A percentile compares a stretch with the other conserved stretches of the same genome.
phyloP scores from a whole-genome alignment of 2,888 invertebrate genomes.

The Phyllotreta striolata region DNA sequence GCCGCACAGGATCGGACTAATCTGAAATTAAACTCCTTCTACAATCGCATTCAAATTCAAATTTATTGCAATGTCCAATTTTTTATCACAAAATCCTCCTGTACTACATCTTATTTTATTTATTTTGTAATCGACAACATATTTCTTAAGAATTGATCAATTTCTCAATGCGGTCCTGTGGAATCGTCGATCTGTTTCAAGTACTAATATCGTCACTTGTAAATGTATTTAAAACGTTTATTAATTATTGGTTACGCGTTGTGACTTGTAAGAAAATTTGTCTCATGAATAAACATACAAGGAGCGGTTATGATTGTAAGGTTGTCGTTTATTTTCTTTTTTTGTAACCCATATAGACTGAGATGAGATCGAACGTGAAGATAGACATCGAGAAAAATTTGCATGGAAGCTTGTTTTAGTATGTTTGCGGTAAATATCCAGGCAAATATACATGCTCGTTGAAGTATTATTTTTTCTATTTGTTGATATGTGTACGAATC shows the following conservation, averaged over 20 bases:
- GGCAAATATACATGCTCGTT: no score
- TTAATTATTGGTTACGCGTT: conserved; percentile 13
- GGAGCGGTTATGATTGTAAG: conserved; percentile 12
- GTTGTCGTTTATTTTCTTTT: conserved; percentile 4
- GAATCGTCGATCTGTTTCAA: conserved; percentile 11
- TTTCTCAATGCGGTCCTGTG: neutral
- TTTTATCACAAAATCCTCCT: no score
- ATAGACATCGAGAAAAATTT: conserved; percentile 4
- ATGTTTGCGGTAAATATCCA: conserved; percentile 1
- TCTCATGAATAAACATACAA: conserved; percentile 9
- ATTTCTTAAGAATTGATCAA: neutral
- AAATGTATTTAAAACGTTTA: conserved; percentile 13
- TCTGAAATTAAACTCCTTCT: neutral
- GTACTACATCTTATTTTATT: no score
- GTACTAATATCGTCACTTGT: conserved; percentile 16
- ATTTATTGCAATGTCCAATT: no score
- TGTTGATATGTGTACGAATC: no score
- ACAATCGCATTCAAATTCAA: no score
- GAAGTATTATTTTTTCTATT: no score
- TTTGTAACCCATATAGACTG: conserved; percentile 1
- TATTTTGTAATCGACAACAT: no score
- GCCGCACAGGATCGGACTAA: conserved; percentile 2
- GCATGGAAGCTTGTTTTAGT: conserved; percentile 4
- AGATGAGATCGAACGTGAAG: conserved; percentile 10
- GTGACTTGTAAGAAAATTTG: conserved; percentile 11